Conservation (phyloP, 2,888 invertebrate species). For the Molorchus minor region DNA sequence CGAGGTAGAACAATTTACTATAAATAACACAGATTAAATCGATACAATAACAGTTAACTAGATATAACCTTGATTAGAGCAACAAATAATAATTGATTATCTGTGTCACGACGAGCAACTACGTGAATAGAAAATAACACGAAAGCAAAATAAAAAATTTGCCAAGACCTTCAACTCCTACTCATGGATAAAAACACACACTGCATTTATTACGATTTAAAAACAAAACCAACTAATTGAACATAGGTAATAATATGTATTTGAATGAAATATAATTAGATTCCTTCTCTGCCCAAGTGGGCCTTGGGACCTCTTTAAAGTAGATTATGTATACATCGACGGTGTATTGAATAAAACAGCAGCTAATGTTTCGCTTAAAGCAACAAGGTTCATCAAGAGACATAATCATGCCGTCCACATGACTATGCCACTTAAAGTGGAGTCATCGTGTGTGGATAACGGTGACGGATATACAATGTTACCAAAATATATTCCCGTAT, state of each 20-base stretch:
- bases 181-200: neutral
- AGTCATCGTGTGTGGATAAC: neutral
- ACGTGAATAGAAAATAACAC: neutral
- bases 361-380: too few species aligned
- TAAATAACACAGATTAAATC: neutral
- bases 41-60: neutral
- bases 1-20: neutral
- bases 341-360: constrained; percentile 1
- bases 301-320: neutral
- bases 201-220: neutral
- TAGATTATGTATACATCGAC: neutral
- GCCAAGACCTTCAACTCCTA: neutral
- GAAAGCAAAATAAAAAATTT: neutral
- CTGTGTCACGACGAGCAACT: constrained; percentile 2
- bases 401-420: too few species aligned
- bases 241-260: neutral
- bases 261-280: neutral
- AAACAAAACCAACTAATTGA: neutral
- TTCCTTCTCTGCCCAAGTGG: neutral
- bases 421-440: too few species aligned
- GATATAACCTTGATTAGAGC: neutral
- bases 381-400: too few species aligned
- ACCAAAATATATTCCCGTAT: constrained; percentile 3
- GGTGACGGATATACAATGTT: neutral
- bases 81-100: neutral